Evolutionary conservation across 2,797 vertebrate genomes (phyloP).

Genomic region (Acomys russatus): DNA sequence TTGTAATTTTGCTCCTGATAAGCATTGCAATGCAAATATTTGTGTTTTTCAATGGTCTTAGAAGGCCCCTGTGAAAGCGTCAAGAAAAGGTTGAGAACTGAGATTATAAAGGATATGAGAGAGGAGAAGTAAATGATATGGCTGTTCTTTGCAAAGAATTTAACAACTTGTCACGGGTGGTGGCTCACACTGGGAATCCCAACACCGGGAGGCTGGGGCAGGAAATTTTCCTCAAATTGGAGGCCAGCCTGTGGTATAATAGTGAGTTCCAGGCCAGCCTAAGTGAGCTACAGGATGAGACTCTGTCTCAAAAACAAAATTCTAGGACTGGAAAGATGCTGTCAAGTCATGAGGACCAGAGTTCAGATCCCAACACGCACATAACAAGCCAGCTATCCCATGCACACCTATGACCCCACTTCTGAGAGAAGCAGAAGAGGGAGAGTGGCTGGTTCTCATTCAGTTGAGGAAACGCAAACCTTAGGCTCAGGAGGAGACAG

Average conservation of each 20-base stretch:
- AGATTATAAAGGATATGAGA: neutral
- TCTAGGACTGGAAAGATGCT: neutral
- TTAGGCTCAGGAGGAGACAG: neutral
- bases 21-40: neutral
- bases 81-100: neutral
- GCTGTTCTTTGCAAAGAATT: constrained; percentile 8
- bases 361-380: neutral
- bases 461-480: neutral
- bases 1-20: neutral
- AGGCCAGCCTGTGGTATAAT: neutral
- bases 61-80: neutral
- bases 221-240: neutral
- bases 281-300: neutral
- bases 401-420: neutral
- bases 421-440: neutral
- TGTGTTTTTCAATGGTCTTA: neutral
- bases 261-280: neutral
- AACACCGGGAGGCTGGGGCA: neutral
- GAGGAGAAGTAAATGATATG: constrained; percentile 35
- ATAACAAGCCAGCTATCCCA: neutral
- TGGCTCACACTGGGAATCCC: neutral
- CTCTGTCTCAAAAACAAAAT: neutral
- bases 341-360: no score
- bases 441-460: neutral
- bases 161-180: neutral